Percentiles rank a stretch among this genome's conserved stretches.
Evolutionary conservation across 2,888 invertebrate genomes (phyloP).

Genomic region (Bombylius major): DNA sequence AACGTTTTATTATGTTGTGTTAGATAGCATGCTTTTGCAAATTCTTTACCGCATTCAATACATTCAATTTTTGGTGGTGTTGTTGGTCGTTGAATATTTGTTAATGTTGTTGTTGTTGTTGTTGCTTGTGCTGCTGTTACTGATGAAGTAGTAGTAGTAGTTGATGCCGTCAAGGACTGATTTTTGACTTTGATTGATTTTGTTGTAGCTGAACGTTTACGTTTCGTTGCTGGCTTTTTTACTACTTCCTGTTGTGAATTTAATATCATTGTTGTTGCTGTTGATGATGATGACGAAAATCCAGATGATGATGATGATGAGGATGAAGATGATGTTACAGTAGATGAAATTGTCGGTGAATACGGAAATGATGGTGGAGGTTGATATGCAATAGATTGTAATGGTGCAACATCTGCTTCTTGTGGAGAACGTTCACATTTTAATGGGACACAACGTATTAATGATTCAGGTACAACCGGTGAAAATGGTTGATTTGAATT

Average conservation of each 20-base stretch:
- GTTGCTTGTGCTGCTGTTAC: conserved; percentile 6
- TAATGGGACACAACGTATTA: conserved; percentile 22
- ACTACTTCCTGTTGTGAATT: not conserved
- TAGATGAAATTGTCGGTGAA: conserved; percentile 28
- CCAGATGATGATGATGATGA: conserved; percentile 15
- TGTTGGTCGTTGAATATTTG: conserved; percentile 13
- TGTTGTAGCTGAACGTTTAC: conserved; percentile 20
- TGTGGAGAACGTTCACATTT: conserved; percentile 27
- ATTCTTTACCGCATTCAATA: conserved; percentile 69
- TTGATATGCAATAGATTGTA: conserved; percentile 21
- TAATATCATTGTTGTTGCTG: conserved; percentile 9
- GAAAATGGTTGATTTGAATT: conserved; percentile 16
- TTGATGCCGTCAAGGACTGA: not conserved
- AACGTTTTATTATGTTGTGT: conserved; percentile 86
- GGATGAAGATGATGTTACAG: conserved; percentile 7
- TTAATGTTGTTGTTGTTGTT: conserved; percentile 19
- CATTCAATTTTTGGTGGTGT: conserved; percentile 45
- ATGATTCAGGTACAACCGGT: conserved; percentile 22
- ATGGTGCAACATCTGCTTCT: conserved; percentile 30
- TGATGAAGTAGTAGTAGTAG: not conserved
- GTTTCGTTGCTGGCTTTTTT: conserved; percentile 34
- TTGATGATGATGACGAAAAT: conserved; percentile 3
- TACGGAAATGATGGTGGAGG: conserved; percentile 19
- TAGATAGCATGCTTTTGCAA: conserved; percentile 75
- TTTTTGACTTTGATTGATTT: conserved; percentile 9